Percentiles rank a stretch among this genome's conserved stretches.
Evolutionary conservation across 2,888 invertebrate genomes (phyloP).

Genomic region (Scaptomyza parva): DNA sequence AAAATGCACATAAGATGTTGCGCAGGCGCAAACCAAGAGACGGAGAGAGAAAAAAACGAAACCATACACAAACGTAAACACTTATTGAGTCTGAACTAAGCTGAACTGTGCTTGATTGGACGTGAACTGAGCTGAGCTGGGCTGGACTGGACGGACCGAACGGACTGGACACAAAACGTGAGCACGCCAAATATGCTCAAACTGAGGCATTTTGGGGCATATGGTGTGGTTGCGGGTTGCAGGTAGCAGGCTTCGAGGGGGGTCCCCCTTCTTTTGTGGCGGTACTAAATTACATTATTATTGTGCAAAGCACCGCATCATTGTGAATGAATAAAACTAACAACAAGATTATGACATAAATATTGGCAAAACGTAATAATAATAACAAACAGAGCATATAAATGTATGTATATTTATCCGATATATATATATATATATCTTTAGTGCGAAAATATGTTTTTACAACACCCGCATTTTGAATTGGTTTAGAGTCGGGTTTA

Average conservation of each 20-base stretch:
- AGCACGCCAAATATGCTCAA: conserved; percentile 47
- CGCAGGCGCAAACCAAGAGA: conserved; percentile 49
- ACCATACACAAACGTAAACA: conserved; percentile 8
- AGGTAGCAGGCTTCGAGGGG: too few relatives aligned
- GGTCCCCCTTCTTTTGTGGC: conserved; percentile 16
- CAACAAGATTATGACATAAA: conserved; percentile 64
- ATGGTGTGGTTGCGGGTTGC: neutral
- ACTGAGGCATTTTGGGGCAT: neutral
- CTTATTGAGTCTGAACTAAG: conserved; percentile 3
- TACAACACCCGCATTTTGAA: conserved; percentile 35
- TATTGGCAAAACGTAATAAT: conserved; percentile 42
- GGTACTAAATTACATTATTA: conserved; percentile 48
- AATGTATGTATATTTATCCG: neutral
- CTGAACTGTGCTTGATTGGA: conserved; percentile 47
- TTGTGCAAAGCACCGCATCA: conserved; percentile 57
- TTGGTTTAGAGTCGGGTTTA: neutral
- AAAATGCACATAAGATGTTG: conserved; percentile 45
- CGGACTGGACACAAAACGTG: conserved; percentile 47
- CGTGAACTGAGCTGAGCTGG: conserved; percentile 17
- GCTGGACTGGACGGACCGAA: conserved; percentile 28
- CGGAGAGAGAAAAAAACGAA: conserved; percentile 13
- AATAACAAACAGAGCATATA: conserved; percentile 40
- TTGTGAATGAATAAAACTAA: conserved; percentile 56
- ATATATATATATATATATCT: neutral
- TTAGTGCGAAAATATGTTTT: conserved; percentile 4